Evolutionary conservation across 2,888 invertebrate species (phyloP), one percentile per base, ranked within the genome.

Genomic region (Heliconius erato): DNA sequence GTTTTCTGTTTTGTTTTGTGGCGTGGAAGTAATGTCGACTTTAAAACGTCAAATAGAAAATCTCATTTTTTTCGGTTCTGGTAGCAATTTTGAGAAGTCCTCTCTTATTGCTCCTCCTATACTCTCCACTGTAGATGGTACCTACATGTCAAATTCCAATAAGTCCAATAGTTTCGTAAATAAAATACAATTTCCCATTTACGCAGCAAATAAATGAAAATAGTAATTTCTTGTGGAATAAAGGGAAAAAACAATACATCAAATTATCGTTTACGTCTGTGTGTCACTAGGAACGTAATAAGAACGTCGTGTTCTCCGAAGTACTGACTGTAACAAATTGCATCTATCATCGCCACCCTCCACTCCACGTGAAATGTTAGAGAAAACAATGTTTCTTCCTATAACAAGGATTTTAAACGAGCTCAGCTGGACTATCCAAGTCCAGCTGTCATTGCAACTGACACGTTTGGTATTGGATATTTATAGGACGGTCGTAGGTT

Each of bases 321-420:
- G 80, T 85, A 76, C 77, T 54, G 63, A 82, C 69, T 86, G 84
- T 88, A 87, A 90, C 89, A 89, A 91, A 91, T 90, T 88, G 89
- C 86, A 87, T 85, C 87, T 89, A 89, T 89, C 89, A 87, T 86
- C 87, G 84, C 86, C 82, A 87, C 83, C 84, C 82, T 83, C 85
- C 78, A 74, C 79, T 76, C 80, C 78, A 72, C 72, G 74, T 84
- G 82, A 84, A 83, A 83, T 83, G 74, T 80, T 67, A 67, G 83
- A 80, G 82, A 71, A 71, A 54, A 69, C 79, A 71, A 71, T 79
- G 74, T 67, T 77, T 59, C 78, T 78, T 63, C 63, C 44, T 78
- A 72, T 72, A 44, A 28, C 63, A 28, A 77, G 44, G 78, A 28
- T 78, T 78, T 68, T n/a, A 76, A 26, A 49, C 44, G 44, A 72